Conservation (phyloP, 2,797 vertebrate species). For the Anisognathus igniventris region DNA sequence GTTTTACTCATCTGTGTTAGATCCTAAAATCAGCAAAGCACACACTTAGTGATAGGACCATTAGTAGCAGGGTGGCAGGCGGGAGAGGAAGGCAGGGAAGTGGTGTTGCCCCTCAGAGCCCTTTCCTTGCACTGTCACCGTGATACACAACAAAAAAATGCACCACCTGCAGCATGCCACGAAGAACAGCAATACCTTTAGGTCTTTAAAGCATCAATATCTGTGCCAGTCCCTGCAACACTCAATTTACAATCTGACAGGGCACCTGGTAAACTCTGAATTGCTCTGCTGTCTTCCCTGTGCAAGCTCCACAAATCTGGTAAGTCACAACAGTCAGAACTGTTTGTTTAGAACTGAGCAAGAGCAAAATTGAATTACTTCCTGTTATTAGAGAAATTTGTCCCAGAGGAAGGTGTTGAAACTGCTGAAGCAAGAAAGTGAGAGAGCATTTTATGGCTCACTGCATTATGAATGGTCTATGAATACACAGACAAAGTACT, state of each 20-base stretch:
- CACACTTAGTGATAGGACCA: fast-evolving
- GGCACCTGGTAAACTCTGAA: not conserved
- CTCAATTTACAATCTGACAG: not conserved
- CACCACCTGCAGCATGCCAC: not conserved
- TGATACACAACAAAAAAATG: fast-evolving
- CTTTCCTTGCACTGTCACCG: not conserved
- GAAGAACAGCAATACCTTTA: not conserved
- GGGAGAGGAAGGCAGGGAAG: not conserved
- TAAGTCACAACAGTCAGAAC: not conserved
- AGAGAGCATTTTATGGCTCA: conserved; percentile 67
- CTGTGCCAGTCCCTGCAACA: not conserved
- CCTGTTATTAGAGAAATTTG: conserved; percentile 71
- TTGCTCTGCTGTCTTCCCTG: not conserved
- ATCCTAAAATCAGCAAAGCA: not conserved
- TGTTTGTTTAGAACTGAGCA: conserved; percentile 48
- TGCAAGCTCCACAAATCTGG: not conserved
- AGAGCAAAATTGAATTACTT: conserved; percentile 74
- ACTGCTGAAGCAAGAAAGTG: conserved; percentile 68
- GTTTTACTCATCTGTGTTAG: not conserved
- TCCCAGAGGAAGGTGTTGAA: conserved; percentile 66
- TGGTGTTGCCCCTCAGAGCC: not conserved
- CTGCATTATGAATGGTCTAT: conserved; percentile 16
- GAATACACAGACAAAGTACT: conserved; percentile 31
- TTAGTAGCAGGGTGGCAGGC: not conserved
- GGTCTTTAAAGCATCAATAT: not conserved